These are phyloP conservation scores for Pseudomyrmex sp. DNA, from an alignment of 1,140 invertebrate species.

Conservation along the genomic window DNA sequence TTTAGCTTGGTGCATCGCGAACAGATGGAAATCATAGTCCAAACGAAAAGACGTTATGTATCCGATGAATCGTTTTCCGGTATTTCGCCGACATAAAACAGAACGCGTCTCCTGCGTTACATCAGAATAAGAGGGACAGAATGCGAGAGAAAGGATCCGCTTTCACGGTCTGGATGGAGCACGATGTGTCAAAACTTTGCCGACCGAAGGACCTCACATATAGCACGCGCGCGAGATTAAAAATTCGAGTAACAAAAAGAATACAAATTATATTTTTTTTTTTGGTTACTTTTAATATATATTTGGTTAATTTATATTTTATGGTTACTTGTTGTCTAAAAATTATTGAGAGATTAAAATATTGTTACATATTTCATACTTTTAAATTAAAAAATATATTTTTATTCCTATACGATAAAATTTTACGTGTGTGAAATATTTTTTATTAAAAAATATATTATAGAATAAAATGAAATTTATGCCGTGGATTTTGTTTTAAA, in stretches of 20 bases:
- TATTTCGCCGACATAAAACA: constrained; percentile 67
- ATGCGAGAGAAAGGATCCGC: constrained; percentile 30
- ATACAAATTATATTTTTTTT: not conserved
- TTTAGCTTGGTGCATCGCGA: constrained; percentile 16
- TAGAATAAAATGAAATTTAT: constrained; percentile 1
- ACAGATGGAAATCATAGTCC: constrained; percentile 54
- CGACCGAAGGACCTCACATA: constrained; percentile 50
- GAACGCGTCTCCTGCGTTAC: constrained; percentile 72
- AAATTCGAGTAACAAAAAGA: not conserved
- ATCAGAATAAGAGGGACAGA: constrained; percentile 40
- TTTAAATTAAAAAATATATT: too few species aligned
- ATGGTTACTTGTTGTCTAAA: not conserved
- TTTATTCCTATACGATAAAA: too few species aligned
- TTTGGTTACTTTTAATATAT: too few species aligned
- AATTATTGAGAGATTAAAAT: not conserved
- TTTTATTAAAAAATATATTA: not conserved
- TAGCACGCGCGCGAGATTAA: not conserved
- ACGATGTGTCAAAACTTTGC: constrained; percentile 67
- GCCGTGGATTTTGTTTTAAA: not conserved
- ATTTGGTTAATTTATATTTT: too few species aligned
- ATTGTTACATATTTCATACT: not conserved
- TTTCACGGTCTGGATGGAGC: constrained; percentile 40
- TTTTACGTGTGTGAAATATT: not conserved
- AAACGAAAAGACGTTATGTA: not conserved
- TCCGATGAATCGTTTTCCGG: constrained; percentile 46